Percentiles rank a stretch among this genome's conserved stretches.
phyloP scores from a whole-genome alignment of 1,140 invertebrate genomes.

The Lepeophtheirus salmonis region DNA sequence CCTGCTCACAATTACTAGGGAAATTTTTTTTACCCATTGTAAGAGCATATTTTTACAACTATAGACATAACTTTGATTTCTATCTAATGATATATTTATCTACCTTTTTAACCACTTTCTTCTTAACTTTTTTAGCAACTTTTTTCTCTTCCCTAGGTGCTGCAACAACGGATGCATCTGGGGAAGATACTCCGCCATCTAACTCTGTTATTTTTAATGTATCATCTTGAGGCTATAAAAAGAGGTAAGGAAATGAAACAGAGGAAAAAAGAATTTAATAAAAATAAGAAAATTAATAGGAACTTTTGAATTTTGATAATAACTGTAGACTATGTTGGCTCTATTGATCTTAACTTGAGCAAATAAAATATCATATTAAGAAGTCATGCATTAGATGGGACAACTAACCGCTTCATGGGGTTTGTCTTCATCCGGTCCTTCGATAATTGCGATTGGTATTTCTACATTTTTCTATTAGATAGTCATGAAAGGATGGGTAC shows the following conservation, averaged over 20 bases:
- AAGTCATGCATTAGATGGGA: neutral
- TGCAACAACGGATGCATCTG: neutral
- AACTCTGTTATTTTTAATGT: neutral
- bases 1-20: too few relatives aligned
- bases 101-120: neutral
- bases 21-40: too few relatives aligned
- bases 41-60: too few relatives aligned
- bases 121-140: neutral
- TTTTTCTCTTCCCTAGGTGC: neutral
- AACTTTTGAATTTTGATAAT: too few relatives aligned
- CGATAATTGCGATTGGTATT: neutral
- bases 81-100: too few relatives aligned
- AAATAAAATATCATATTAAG: neutral
- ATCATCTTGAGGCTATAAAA: neutral
- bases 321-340: too few relatives aligned
- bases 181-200: neutral
- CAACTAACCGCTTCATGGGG: neutral
- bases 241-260: neutral
- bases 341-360: too few relatives aligned
- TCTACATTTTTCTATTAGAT: neutral
- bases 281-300: neutral
- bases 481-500: neutral
- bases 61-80: too few relatives aligned
- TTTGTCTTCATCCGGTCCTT: neutral
- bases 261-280: neutral